These are phyloP conservation scores for Pachypanchax playfairii DNA, from an alignment of 2,113 vertebrate species.

Conservation along the genomic window DNA sequence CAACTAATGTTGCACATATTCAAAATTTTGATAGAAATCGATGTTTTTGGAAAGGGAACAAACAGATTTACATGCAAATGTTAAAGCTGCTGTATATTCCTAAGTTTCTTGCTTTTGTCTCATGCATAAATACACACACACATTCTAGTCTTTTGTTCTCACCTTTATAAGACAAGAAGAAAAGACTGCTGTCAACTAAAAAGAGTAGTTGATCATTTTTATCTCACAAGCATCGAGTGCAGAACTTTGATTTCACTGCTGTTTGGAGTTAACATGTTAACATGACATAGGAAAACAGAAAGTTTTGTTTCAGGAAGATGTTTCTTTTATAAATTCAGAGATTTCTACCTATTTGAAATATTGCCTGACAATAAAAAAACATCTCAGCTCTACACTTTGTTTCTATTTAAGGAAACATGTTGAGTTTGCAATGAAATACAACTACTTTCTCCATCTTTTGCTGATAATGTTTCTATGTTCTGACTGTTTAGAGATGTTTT, in stretches of 20 bases:
- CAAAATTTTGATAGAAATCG: too few relatives aligned
- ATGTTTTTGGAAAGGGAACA: too few relatives aligned
- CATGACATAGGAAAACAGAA: slow-evolving; percentile 1
- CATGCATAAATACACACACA: slow-evolving; percentile 1
- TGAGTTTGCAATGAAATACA: slow-evolving; percentile 10
- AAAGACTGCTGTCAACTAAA: slow-evolving; percentile 48
- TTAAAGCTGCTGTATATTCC: neutral
- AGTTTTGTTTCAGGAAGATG: slow-evolving; percentile 4
- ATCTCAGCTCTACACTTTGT: too few relatives aligned
- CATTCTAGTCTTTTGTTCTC: slow-evolving; percentile 45
- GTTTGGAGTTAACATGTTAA: slow-evolving; percentile 36
- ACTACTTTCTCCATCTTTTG: neutral
- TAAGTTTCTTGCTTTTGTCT: neutral
- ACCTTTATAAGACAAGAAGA: slow-evolving; percentile 1
- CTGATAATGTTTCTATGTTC: neutral
- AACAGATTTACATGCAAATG: too few relatives aligned
- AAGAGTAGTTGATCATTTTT: slow-evolving; percentile 53
- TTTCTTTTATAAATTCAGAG: neutral
- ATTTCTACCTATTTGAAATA: too few relatives aligned
- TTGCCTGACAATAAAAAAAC: too few relatives aligned
- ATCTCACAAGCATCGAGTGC: slow-evolving; percentile 47
- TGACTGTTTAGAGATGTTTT: neutral
- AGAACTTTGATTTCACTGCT: slow-evolving; percentile 47
- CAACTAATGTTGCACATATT: too few relatives aligned
- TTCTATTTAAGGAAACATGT: neutral